Conservation (phyloP, 1,140 invertebrate genomes). For the Rhynchophorus ferrugineus region DNA sequence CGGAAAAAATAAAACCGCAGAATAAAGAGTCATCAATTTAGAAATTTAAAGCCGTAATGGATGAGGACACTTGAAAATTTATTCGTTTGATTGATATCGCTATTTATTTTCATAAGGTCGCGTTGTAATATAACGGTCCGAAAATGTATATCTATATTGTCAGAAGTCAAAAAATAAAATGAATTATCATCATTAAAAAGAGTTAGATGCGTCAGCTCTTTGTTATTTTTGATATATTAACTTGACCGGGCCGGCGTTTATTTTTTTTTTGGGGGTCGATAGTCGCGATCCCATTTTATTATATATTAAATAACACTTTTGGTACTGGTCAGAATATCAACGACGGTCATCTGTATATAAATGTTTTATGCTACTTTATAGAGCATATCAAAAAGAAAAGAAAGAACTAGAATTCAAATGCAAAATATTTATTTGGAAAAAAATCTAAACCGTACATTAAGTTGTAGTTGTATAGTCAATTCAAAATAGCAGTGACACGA, state of each 20-base stretch:
- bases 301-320: too few relatives aligned
- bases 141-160: constrained; percentile 7
- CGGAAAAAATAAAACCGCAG: not conserved
- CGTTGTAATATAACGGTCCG: not conserved
- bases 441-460: too few relatives aligned
- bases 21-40: not conserved
- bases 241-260: not conserved
- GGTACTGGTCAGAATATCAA: too few relatives aligned
- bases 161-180: constrained; percentile 3
- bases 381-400: too few relatives aligned
- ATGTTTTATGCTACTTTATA: too few relatives aligned
- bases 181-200: constrained; percentile 4
- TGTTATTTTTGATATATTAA: constrained; percentile 7
- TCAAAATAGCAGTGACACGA: too few relatives aligned
- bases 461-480: too few relatives aligned
- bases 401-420: too few relatives aligned
- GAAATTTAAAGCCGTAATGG: constrained; percentile 4
- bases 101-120: constrained; percentile 5
- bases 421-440: too few relatives aligned
- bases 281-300: too few relatives aligned
- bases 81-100: not conserved
- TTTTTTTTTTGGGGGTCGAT: not conserved
- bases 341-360: too few relatives aligned
- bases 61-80: constrained; percentile 1
- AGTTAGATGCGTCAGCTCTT: not conserved